Conservation (phyloP, 2,797 vertebrate species). For the Cryptoprocta ferox region DNA sequence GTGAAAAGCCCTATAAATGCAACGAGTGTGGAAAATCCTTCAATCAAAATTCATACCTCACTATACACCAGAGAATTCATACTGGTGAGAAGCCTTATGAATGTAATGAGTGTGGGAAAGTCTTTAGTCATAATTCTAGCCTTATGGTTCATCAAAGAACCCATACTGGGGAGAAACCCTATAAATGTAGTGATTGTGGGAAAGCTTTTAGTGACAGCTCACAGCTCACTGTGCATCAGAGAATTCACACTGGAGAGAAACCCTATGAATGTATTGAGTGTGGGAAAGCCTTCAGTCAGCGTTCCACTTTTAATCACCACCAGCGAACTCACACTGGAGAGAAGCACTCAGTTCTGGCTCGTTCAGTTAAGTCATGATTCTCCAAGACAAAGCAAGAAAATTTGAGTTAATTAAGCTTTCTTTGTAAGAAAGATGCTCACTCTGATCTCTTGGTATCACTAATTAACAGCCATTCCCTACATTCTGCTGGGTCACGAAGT, state of each 20-base stretch:
- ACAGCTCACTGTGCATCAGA: conserved; percentile 76
- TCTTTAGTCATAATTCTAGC: conserved; percentile 76
- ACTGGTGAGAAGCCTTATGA: conserved; percentile 78
- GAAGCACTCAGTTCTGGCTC: conserved; percentile 38
- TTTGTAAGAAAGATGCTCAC: background rate
- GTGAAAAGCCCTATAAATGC: conserved; percentile 77
- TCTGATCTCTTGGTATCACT: background rate
- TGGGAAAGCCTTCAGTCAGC: conserved; percentile 81
- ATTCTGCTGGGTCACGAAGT: background rate
- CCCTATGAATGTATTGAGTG: conserved; percentile 77
- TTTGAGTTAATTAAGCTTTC: background rate
- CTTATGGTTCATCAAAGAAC: conserved; percentile 78
- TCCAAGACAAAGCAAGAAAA: background rate
- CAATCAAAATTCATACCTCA: conserved; percentile 74
- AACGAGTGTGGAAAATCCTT: conserved; percentile 73
- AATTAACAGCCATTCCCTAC: background rate
- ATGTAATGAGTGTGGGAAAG: conserved; percentile 75
- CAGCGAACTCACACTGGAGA: conserved; percentile 72
- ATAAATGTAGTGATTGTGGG: conserved; percentile 75
- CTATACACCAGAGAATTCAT: conserved; percentile 76
- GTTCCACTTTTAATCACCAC: conserved; percentile 80
- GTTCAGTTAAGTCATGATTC: background rate
- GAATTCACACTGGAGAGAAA: conserved; percentile 81
- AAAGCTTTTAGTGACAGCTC: conserved; percentile 81
- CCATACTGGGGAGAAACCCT: conserved; percentile 80